Percentiles rank a stretch among this genome's conserved stretches.
phyloP scores from a whole-genome alignment of 1,140 invertebrate species.

The Diuraphis noxia region DNA sequence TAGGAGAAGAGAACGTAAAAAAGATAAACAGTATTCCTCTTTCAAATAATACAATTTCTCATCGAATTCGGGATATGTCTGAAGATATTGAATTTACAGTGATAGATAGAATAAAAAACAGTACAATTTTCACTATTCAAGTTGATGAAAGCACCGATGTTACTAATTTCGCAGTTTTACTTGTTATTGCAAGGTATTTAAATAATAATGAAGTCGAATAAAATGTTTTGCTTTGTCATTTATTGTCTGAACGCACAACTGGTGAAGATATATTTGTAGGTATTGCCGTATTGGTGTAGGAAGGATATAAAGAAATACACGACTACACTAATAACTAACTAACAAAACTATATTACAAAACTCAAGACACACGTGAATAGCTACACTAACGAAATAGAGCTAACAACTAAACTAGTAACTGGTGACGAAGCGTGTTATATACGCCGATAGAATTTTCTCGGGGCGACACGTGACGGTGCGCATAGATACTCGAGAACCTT shows the following conservation, averaged over 20 bases:
- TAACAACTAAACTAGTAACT: no score
- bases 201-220: constrained; percentile 37
- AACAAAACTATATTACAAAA: no score
- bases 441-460: no score
- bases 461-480: no score
- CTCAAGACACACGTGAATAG: no score
- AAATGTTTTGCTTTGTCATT: constrained; percentile 17
- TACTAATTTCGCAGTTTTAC: not conserved
- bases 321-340: no score
- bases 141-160: constrained; percentile 48
- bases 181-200: constrained; percentile 46
- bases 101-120: constrained; percentile 55
- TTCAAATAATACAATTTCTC: constrained; percentile 55
- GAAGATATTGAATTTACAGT: constrained; percentile 55
- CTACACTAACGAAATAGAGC: no score
- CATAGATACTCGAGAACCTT: no score
- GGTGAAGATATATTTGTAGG: constrained; percentile 57
- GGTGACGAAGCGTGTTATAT: no score
- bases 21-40: constrained; percentile 55
- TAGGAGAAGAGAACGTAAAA: constrained; percentile 48
- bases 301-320: no score
- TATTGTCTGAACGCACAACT: constrained; percentile 54
- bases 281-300: no score
- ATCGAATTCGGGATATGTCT: constrained; percentile 51
- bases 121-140: constrained; percentile 51